These are phyloP conservation scores for Drosophila ogumai DNA, from an alignment of 1,140 invertebrate genomes.

Conservation along the genomic window DNA sequence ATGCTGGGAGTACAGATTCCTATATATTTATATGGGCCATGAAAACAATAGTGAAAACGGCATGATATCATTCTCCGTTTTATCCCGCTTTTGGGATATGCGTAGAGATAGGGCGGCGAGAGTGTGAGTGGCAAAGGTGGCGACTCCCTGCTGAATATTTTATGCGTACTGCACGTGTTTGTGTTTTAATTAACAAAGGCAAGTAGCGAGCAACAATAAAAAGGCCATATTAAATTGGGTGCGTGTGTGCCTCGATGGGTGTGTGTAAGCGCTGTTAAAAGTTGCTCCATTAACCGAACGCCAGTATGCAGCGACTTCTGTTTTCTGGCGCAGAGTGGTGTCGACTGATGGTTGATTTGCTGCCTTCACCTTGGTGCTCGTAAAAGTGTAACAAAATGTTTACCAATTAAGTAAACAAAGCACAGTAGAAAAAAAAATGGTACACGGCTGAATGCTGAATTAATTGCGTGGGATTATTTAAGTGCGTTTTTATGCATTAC, in stretches of 20 bases:
- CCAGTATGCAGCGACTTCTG: conserved; percentile 46
- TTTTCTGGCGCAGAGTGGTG: conserved; percentile 18
- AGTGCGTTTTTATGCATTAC: conserved; percentile 83
- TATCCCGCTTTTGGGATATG: conserved; percentile 9
- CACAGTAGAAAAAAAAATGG: conserved; percentile 16
- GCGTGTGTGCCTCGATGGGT: conserved; percentile 28
- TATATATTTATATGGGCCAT: conserved; percentile 27
- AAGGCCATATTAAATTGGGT: conserved; percentile 70
- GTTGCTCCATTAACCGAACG: conserved; percentile 57
- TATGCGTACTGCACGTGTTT: conserved; percentile 77
- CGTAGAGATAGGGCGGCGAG: not conserved
- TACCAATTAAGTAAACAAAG: conserved; percentile 81
- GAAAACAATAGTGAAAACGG: conserved; percentile 10
- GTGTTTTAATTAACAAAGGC: conserved; percentile 81
- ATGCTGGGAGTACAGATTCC: conserved; percentile 5
- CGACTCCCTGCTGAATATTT: conserved; percentile 69
- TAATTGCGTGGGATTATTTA: conserved; percentile 80
- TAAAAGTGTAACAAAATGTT: conserved; percentile 83
- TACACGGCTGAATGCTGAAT: conserved; percentile 61
- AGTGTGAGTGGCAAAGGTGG: conserved; percentile 19
- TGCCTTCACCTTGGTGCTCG: conserved; percentile 73
- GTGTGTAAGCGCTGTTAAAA: conserved; percentile 56
- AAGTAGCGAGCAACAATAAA: conserved; percentile 72
- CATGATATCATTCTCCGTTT: conserved; percentile 31
- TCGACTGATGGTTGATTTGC: conserved; percentile 42